Evolutionary conservation across 1,140 invertebrate species (phyloP).

Genomic region (Drosophila leontia): DNA sequence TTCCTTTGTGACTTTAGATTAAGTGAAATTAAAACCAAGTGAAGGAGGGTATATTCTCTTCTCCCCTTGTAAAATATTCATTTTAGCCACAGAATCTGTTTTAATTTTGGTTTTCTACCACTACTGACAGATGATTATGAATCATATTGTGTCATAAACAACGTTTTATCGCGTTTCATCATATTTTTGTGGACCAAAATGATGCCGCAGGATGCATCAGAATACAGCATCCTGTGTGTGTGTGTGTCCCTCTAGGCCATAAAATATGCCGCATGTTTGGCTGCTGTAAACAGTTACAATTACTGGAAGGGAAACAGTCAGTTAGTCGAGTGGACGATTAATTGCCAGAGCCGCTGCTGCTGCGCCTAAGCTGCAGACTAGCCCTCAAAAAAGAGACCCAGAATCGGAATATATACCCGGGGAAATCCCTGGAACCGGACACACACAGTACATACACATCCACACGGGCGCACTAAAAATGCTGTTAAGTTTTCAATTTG

Average conservation of each 20-base stretch:
- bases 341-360: slow-evolving; percentile 33
- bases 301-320: slow-evolving; percentile 32
- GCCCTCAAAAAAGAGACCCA: slow-evolving; percentile 1
- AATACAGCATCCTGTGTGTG: background rate
- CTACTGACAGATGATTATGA: slow-evolving; percentile 15
- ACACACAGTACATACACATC: background rate
- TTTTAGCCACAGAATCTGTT: background rate
- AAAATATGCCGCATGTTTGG: slow-evolving; percentile 54
- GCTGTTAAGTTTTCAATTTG: slow-evolving; percentile 67
- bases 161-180: slow-evolving; percentile 27
- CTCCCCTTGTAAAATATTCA: background rate
- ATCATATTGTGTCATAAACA: slow-evolving; percentile 39
- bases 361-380: slow-evolving; percentile 19
- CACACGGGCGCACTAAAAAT: slow-evolving; percentile 54
- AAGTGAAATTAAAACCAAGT: background rate
- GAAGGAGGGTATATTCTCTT: background rate
- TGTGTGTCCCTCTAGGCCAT: slow-evolving; percentile 7
- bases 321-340: slow-evolving; percentile 54
- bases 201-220: slow-evolving; percentile 1
- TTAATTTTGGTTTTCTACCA: background rate
- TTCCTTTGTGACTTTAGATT: background rate
- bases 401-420: background rate
- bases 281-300: slow-evolving; percentile 59
- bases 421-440: slow-evolving; percentile 3
- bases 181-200: slow-evolving; percentile 9